A percentile compares a stretch with the other conserved stretches of the same genome.
These are phyloP conservation scores for Euborellia annulipes DNA, from an alignment of 1,140 invertebrate species.

Conservation along the genomic window DNA sequence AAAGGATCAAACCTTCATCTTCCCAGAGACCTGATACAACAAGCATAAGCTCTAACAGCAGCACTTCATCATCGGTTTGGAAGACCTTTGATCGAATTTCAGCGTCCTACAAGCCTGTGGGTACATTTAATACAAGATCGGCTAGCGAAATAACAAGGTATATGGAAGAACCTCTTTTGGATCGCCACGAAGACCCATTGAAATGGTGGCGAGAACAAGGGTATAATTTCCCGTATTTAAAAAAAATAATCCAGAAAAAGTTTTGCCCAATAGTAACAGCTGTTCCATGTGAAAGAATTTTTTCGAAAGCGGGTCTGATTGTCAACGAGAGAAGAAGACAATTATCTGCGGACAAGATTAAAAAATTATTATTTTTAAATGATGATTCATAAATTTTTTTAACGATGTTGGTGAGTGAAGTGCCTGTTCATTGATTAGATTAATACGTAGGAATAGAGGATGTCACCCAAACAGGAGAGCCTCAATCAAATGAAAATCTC, in stretches of 20 bases:
- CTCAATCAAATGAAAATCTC: too few relatives aligned
- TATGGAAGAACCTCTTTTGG: slow-evolving; percentile 3
- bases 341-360: neutral
- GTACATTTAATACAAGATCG: neutral
- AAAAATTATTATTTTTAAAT: slow-evolving; percentile 3
- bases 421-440: too few relatives aligned
- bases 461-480: too few relatives aligned
- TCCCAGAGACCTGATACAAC: too few relatives aligned
- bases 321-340: neutral
- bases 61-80: too few relatives aligned
- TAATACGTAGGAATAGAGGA: too few relatives aligned
- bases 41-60: too few relatives aligned
- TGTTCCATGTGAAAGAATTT: slow-evolving; percentile 9
- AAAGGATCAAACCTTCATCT: too few relatives aligned
- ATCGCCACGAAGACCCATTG: slow-evolving; percentile 2
- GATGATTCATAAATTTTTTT: neutral
- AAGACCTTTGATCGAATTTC: neutral
- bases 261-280: slow-evolving; percentile 7
- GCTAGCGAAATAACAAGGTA: neutral
- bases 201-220: slow-evolving; percentile 6
- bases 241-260: neutral
- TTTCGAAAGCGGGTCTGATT: slow-evolving; percentile 8
- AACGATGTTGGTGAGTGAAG: too few relatives aligned
- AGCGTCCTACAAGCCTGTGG: neutral
- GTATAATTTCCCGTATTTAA: slow-evolving; percentile 4